Evolutionary conservation across 2,113 vertebrate species (phyloP).

Genomic region (Cynopterus brachyotis): DNA sequence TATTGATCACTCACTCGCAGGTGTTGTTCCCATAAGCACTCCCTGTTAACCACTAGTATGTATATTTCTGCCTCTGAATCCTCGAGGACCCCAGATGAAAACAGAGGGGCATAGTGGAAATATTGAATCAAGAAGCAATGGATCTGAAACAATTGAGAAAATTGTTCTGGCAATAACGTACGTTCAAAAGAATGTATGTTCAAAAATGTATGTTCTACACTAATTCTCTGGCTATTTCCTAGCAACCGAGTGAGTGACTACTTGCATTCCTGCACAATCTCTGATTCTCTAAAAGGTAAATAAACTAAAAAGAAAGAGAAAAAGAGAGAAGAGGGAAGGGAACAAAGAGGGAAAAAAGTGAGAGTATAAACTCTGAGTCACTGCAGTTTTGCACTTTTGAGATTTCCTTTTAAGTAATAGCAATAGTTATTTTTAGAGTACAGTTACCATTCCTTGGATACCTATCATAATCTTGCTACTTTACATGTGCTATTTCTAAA

Average conservation of each 20-base stretch:
- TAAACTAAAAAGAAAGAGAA: not conserved
- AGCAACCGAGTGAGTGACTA: not conserved
- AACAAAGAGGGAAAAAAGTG: not conserved
- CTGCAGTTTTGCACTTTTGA: not conserved
- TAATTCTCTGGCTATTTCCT: not conserved
- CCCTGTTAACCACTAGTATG: not conserved
- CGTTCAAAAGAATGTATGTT: not conserved
- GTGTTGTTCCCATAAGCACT: not conserved
- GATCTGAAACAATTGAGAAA: not conserved
- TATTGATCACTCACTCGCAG: no score
- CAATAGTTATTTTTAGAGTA: conserved; percentile 49
- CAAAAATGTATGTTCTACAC: not conserved
- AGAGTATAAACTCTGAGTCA: not conserved
- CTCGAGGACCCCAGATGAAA: not conserved
- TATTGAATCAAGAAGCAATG: not conserved
- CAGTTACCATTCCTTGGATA: not conserved
- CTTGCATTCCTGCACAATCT: not conserved
- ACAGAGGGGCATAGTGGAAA: not conserved
- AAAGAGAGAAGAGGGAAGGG: not conserved
- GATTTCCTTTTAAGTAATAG: not conserved
- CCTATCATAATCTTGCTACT: not conserved
- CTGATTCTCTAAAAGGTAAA: not conserved
- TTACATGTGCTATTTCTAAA: not conserved
- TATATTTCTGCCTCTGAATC: not conserved
- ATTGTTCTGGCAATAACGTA: not conserved